Evolutionary conservation across 2,113 vertebrate genomes (phyloP), one percentile per base, ranked within the genome.

Genomic region (Oncorhynchus gorbuscha): DNA sequence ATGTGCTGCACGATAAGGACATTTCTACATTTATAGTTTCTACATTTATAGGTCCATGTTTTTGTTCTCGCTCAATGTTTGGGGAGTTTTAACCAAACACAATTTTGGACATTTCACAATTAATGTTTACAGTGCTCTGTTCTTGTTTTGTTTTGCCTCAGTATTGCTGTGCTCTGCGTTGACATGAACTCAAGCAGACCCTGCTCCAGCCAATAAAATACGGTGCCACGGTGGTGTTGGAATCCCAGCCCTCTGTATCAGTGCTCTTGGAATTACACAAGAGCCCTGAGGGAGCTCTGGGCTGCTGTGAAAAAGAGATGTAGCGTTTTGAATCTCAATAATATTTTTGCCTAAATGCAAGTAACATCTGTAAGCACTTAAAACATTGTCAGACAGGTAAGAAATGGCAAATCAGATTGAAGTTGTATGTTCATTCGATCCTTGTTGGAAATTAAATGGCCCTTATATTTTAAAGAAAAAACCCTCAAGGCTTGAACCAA

Each of bases 251-350:
- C 74, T 64, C 62, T 71, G 45, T 45, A 39, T 68, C 45, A 32
- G 26, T 26, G 24, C 35, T 71, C 45, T 18, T 61, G 68, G n/a
- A n/a, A 14, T 59, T 72, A 65, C 14, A 55, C 14, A 30, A 45
- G 3, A 3, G 39, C 9, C 9, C 14, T 39, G 64, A 55, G 72
- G 79, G 73, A 72, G 76, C 71, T 75, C 78, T 11, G 11, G 79
- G 39, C 16, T 14, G 68, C 61, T 64, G 76, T 87, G 77, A 75
- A 88, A 90, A 22, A 26, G 69, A 74, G 78, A 91, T 90, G 85
- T 87, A 86, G 0, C 0, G 62, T 76, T 75, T 80, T 77, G 51
- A 76, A 48, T 22, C 67, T 70, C 78, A 85, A 81, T 86, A 84
- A 86, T 86, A 78, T 22, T 62, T 45, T 22, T 32, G 71, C 12